Percentiles rank a stretch among this genome's conserved stretches.
Conservation (phyloP, 2,888 invertebrate genomes). For the Sussaba pulchella region DNA sequence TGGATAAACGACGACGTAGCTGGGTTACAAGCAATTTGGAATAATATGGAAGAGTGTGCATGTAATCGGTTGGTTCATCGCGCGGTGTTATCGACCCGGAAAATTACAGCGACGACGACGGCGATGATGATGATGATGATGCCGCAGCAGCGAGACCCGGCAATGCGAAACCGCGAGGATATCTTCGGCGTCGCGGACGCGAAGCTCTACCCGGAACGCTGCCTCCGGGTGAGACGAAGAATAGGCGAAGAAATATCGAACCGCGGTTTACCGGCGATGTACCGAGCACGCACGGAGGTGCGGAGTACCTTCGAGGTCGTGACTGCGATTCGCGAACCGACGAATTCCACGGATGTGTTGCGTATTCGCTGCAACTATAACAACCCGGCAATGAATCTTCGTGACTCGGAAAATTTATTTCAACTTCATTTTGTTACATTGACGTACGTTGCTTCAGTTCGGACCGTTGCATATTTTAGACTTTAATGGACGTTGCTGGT, state of each 20-base stretch:
- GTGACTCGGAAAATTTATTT: too few species aligned
- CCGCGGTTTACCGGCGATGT: too few species aligned
- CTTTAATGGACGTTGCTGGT: too few species aligned
- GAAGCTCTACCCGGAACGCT: constrained; percentile 46
- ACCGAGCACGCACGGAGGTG: too few species aligned
- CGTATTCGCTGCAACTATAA: too few species aligned
- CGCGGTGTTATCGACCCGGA: constrained; percentile 65
- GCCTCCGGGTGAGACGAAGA: constrained; percentile 39
- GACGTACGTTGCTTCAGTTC: too few species aligned
- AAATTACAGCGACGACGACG: constrained; percentile 67
- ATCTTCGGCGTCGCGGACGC: constrained; percentile 43
- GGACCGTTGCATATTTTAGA: too few species aligned
- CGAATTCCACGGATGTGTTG: constrained; percentile 13
- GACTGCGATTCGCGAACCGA: constrained; percentile 24
- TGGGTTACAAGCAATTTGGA: constrained; percentile 66
- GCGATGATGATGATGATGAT: constrained; percentile 40
- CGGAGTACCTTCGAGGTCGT: constrained; percentile 4
- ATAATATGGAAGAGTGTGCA: constrained; percentile 67
- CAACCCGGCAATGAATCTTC: too few species aligned
- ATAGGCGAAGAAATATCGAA: constrained; percentile 41
- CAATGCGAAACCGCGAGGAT: too few species aligned
- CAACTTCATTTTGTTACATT: too few species aligned
- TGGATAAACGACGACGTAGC: constrained; percentile 65
- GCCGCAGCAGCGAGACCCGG: not conserved
- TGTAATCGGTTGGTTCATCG: constrained; percentile 67